These are phyloP conservation scores for Drosophila demipolita DNA, from an alignment of 2,888 invertebrate genomes.

Conservation along the genomic window DNA sequence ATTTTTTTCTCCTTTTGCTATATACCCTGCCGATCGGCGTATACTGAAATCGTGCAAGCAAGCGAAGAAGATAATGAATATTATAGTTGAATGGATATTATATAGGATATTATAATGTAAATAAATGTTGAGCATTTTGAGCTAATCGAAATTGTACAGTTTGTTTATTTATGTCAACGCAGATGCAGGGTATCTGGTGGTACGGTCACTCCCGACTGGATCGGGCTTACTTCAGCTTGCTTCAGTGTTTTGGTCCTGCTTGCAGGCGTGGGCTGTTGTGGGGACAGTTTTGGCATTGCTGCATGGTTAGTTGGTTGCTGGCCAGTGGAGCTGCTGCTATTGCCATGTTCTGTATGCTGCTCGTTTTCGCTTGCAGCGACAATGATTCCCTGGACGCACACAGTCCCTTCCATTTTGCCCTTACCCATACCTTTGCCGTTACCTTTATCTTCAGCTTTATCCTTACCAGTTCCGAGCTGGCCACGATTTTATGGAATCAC, in stretches of 20 bases:
- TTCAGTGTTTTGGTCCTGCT: slow-evolving; percentile 4
- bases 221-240: neutral
- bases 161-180: too few relatives aligned
- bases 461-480: slow-evolving; percentile 7
- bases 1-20: neutral
- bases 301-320: slow-evolving; percentile 55
- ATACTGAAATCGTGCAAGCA: neutral
- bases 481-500: slow-evolving; percentile 75
- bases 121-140: too few relatives aligned
- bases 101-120: too few relatives aligned
- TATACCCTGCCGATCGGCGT: slow-evolving; percentile 1
- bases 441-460: neutral
- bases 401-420: neutral
- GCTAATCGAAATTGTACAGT: neutral
- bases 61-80: neutral
- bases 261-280: slow-evolving; percentile 31
- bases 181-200: slow-evolving; percentile 1
- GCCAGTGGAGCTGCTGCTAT: slow-evolving; percentile 12
- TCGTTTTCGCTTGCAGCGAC: slow-evolving; percentile 57
- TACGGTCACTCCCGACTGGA: neutral
- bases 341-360: slow-evolving; percentile 36
- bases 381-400: slow-evolving; percentile 62
- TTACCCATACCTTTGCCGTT: neutral
- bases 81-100: neutral
- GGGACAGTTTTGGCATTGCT: slow-evolving; percentile 57